Conservation (phyloP, 2,797 vertebrate species). For the Gymnothorax reevesii region DNA sequence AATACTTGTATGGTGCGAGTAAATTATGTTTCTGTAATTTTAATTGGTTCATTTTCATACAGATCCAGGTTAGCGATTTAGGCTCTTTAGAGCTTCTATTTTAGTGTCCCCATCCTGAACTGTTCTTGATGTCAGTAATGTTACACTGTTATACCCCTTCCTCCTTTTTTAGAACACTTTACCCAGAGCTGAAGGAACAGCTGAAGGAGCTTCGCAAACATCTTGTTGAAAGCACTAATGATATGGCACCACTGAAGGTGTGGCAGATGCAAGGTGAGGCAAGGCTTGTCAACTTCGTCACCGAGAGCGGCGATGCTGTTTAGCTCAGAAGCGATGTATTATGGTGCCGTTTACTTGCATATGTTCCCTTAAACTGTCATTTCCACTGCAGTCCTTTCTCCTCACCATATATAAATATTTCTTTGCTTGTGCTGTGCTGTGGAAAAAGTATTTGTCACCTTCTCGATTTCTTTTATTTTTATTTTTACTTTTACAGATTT, state of each 20-base stretch:
- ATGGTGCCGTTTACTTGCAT: background rate
- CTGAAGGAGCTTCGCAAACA: slow-evolving; percentile 93
- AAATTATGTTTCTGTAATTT: no score
- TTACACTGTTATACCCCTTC: slow-evolving; percentile 22
- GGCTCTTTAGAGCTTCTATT: no score
- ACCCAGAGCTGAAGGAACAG: slow-evolving; percentile 87
- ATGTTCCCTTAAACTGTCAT: background rate
- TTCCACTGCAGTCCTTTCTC: background rate
- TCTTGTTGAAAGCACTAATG: slow-evolving; percentile 96
- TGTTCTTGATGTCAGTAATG: no score
- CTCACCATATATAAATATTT: background rate
- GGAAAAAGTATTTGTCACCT: no score
- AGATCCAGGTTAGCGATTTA: no score
- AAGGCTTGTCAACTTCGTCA: slow-evolving; percentile 28
- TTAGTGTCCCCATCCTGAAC: no score
- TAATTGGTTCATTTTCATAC: no score
- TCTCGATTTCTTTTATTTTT: no score
- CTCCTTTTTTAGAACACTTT: slow-evolving; percentile 64
- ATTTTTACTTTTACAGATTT: no score
- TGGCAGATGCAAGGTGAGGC: slow-evolving; percentile 94
- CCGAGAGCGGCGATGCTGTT: background rate
- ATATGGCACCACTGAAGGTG: slow-evolving; percentile 97
- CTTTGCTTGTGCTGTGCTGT: slow-evolving; percentile 7
- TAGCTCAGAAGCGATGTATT: background rate
- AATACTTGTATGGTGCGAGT: no score